Evolutionary conservation across 2,888 invertebrate genomes (phyloP), one percentile per base, ranked within the genome.

Genomic region (Caenorhabditis zanzibari): DNA sequence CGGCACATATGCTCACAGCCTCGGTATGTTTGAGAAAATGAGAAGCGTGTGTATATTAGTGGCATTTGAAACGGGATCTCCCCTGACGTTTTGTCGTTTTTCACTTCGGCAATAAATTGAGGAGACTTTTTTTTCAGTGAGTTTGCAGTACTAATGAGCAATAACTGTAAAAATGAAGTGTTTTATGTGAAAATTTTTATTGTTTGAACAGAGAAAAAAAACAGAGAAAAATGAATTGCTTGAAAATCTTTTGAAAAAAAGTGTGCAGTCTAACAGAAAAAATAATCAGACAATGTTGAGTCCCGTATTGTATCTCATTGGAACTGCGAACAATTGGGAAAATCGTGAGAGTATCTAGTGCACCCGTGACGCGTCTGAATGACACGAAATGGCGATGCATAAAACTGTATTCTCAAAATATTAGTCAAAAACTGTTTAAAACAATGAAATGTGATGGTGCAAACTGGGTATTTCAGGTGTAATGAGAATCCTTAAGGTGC

Each of bases 41-140:
- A 82, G 76, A 82, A 82, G 77, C 82, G 77, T 82, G 82, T 82
- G 82, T 82, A 82, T 82, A 82, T 77, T 82, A 76, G 72, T 77
- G 71, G 71, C 71, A 63, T 79, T 79, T 79, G 79, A 79, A 79
- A 79, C 71, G 79, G 56, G 79, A 79, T 61, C 79, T 61, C 64
- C 63, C 47, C 52, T 54, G 61, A 69, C 77, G 77, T 71, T 64
- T 63, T 71, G 32, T 64, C 71, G 47, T 79, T 35, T 79, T 28
- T 49, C 47, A 26, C 61, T 64, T 26, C 54, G 24, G 22, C 69
- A 71, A 77, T 77, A 64, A 79, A 71, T 79, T 72, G 63, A 14
- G 54, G 47, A 24, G 61, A 38, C 12, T 41, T 79, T 71, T 71
- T 52, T 56, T 22, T 0, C 26, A 22, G n/a, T 54, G 28, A 41